Percentiles rank a stretch among this genome's conserved stretches.
phyloP scores from a whole-genome alignment of 2,797 vertebrate species.

The Acomys russatus region DNA sequence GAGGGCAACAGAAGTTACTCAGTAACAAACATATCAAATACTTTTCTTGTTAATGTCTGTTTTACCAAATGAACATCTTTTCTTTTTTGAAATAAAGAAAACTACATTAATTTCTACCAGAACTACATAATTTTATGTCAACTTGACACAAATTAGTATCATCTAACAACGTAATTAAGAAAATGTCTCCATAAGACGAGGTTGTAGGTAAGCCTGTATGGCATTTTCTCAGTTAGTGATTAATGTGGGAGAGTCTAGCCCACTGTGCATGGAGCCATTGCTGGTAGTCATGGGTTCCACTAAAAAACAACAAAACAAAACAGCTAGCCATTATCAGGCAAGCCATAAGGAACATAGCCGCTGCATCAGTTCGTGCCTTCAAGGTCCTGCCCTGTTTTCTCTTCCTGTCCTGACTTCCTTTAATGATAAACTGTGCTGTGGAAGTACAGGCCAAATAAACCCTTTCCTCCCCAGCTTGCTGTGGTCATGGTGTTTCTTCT shows the following conservation, averaged over 20 bases:
- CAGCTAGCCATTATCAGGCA: background rate
- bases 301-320: background rate
- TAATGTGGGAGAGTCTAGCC: background rate
- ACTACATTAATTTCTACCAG: conserved; percentile 28
- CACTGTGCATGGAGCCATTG: background rate
- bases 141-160: background rate
- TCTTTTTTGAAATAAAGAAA: conserved; percentile 38
- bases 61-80: conserved; percentile 55
- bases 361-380: background rate
- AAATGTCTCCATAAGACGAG: background rate
- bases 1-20: conserved; percentile 17
- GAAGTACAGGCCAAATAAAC: background rate
- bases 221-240: background rate
- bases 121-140: background rate
- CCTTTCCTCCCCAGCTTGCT: background rate
- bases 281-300: background rate
- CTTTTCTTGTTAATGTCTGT: conserved; percentile 34
- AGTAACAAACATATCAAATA: conserved; percentile 42
- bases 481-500: background rate
- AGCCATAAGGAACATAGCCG: background rate
- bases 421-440: background rate
- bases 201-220: background rate
- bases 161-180: background rate
- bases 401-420: background rate
- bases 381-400: background rate